Conservation (phyloP, 2,113 vertebrate genomes). For the Oxyruncus cristatus region DNA sequence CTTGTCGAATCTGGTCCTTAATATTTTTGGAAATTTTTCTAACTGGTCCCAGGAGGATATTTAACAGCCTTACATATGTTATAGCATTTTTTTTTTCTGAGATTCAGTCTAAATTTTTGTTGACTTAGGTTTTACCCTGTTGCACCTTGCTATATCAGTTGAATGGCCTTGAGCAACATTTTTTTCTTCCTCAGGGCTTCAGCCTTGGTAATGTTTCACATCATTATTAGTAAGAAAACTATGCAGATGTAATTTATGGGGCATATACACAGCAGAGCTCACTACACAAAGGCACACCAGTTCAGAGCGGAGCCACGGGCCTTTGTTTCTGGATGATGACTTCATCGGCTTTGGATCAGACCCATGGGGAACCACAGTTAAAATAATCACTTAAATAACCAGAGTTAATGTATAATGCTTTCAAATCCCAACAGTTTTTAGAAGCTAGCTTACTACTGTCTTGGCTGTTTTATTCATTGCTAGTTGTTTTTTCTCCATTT, state of each 20-base stretch:
- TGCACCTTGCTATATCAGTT: neutral
- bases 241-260: neutral
- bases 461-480: slow-evolving; percentile 27
- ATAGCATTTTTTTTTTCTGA: neutral
- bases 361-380: neutral
- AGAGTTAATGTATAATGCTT: slow-evolving; percentile 23
- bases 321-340: neutral
- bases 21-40: neutral
- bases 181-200: neutral
- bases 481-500: slow-evolving; percentile 13
- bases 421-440: slow-evolving; percentile 27
- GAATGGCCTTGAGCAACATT: neutral
- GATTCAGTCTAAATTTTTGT: neutral
- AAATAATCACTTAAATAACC: slow-evolving; percentile 40
- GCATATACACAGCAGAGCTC: neutral
- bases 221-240: neutral
- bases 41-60: neutral
- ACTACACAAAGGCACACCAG: neutral
- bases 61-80: neutral
- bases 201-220: neutral
- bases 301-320: neutral
- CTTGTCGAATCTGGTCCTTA: neutral
- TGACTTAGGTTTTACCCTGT: neutral
- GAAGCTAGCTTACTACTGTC: slow-evolving; percentile 42
- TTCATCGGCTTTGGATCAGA: neutral